Percentiles rank a stretch among this genome's conserved stretches.
These are phyloP conservation scores for Drosophila kuntzei DNA, from an alignment of 2,888 invertebrate species.

Conservation along the genomic window DNA sequence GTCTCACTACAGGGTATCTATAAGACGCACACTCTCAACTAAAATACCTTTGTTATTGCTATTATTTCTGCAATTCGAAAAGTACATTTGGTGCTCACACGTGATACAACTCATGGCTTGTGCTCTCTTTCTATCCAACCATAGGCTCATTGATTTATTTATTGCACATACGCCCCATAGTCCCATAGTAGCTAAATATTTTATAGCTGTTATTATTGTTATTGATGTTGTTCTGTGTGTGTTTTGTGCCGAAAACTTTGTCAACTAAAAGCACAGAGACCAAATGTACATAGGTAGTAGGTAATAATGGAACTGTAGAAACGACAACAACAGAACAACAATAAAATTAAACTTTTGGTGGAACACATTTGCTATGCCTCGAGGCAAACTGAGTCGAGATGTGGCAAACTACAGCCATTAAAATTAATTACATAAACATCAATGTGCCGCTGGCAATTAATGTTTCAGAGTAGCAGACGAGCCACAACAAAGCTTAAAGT, in stretches of 20 bases:
- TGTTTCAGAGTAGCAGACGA: constrained; percentile 46
- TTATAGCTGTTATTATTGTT: constrained; percentile 48
- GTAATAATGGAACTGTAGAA: constrained; percentile 45
- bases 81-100: background rate
- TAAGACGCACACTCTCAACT: background rate
- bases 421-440: constrained; percentile 78
- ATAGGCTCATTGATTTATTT: constrained; percentile 57
- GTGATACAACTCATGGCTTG: background rate
- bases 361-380: constrained; percentile 18
- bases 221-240: constrained; percentile 4
- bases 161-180: constrained; percentile 52
- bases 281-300: constrained; percentile 14
- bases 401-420: constrained; percentile 66
- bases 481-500: constrained; percentile 57
- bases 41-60: background rate
- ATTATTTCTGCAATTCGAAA: constrained; percentile 1
- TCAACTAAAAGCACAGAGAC: constrained; percentile 22
- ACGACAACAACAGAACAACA: constrained; percentile 44
- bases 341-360: constrained; percentile 55
- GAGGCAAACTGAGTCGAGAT: constrained; percentile 9
- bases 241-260: constrained; percentile 25
- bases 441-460: constrained; percentile 76
- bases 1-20: background rate
- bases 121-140: constrained; percentile 8
- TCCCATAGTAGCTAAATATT: constrained; percentile 48